Base-by-base conservation (phyloP, 2,113 vertebrate genomes). In the Morone saxatilis region DNA sequence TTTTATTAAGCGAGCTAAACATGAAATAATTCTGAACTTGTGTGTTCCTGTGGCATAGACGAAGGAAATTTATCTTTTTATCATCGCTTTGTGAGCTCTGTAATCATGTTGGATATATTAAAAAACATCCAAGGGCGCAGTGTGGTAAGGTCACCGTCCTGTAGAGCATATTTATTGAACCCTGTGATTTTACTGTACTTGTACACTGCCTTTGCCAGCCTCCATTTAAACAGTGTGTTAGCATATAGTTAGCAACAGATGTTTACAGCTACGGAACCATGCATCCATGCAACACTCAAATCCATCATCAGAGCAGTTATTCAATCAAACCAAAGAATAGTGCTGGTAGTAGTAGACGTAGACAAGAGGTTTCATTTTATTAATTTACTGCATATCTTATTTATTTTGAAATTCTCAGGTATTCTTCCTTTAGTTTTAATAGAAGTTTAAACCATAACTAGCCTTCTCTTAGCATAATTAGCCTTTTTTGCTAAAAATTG, bases 271-370 rank as follows among this genome's bases (percentile, higher is more conserved):
- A 61, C 57, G 50, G 19, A 47, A 41, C 17, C 66, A 43, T 22
- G 41, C 79, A 62, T 78, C 62, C 45, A 47, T 4, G 11, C 45
- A 57, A 65, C 61, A 70, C 51, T 65, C 50, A 14, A 16, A 60
- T 36, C 66, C 66, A 75, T 83, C 0, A 57, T 59, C 56, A 80
- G 31, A 80, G 80, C 68, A 83, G 76, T 90, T 87, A 69, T 91
- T 92, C 91, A 89, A 81, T 89, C 91, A 87, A 94, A 94, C 93
- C 93, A 95, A 95, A 95, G 94, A 95, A 80, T 86, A 87, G 89
- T 41, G 70, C 70, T 91, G 78, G 87, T 86, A 83, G 71, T 84
- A 6, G 81, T 81, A 86, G 57, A 78, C 51, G 40, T 68, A 80
- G 80, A 67, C 17, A 73, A 69, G 45, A 72, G 43, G 61, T 81